These are phyloP conservation scores for Neodiprion virginianus DNA, from an alignment of 1,140 invertebrate species.

Conservation along the genomic window DNA sequence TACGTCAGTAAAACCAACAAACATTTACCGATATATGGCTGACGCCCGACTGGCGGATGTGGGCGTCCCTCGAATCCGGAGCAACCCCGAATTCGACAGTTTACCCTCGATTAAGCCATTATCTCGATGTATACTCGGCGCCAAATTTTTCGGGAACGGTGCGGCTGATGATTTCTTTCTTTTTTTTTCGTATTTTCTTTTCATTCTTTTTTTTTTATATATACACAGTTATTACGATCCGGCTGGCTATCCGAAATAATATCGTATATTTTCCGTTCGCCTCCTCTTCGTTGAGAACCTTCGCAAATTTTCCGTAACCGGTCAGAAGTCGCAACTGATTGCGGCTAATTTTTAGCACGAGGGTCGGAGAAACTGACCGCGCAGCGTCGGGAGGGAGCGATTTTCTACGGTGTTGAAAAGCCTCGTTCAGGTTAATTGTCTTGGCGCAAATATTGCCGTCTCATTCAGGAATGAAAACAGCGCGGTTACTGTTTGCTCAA, in stretches of 20 bases:
- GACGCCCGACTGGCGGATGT: constrained; percentile 39
- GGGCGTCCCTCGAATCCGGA: constrained; percentile 36
- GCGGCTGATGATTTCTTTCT: neutral
- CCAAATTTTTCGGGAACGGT: neutral
- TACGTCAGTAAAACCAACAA: constrained; percentile 38
- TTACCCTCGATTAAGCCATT: constrained; percentile 7
- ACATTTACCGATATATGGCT: constrained; percentile 32
- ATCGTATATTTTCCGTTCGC: neutral
- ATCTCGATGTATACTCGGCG: constrained; percentile 2
- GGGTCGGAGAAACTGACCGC: no score
- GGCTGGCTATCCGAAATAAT: neutral
- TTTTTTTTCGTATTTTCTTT: neutral
- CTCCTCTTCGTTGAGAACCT: neutral
- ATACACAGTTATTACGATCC: no score
- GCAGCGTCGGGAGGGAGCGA: neutral
- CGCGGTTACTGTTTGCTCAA: neutral
- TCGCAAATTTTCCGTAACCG: neutral
- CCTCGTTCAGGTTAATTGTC: neutral
- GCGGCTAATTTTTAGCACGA: no score
- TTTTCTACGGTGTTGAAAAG: neutral
- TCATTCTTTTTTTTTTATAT: neutral
- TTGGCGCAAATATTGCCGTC: neutral
- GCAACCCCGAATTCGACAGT: constrained; percentile 6
- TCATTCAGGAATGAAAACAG: neutral
- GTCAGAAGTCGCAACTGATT: neutral